Percentiles rank a stretch among this genome's conserved stretches.
Conservation (phyloP, 2,888 invertebrate genomes). For the Scaptomyza parva region DNA sequence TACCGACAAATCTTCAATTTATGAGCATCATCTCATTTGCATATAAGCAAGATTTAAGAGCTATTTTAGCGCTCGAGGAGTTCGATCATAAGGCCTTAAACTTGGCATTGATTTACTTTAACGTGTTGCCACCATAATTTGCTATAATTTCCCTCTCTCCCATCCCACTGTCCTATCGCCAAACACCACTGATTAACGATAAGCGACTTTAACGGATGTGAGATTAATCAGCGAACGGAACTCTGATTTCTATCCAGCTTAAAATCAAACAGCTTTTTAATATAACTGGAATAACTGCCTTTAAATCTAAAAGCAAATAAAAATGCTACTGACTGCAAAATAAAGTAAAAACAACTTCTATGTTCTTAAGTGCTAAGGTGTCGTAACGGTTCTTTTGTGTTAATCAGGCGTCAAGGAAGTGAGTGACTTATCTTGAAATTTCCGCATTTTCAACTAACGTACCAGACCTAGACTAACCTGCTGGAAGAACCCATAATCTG, state of each 20-base stretch:
- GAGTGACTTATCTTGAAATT: conserved; percentile 47
- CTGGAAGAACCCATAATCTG: conserved; percentile 29
- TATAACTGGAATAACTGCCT: conserved; percentile 53
- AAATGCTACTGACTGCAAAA: conserved; percentile 36
- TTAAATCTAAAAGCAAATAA: conserved; percentile 18
- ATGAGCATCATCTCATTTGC: conserved; percentile 47
- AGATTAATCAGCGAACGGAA: conserved; percentile 60
- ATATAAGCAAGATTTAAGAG: conserved; percentile 38
- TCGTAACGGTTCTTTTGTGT: conserved; percentile 1
- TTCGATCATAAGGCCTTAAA: conserved; percentile 59
- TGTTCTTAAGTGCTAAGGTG: background rate
- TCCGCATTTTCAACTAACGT: conserved; percentile 50
- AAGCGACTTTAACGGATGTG: conserved; percentile 45
- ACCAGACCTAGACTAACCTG: too few relatives aligned
- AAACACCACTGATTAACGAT: conserved; percentile 31
- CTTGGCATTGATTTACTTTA: conserved; percentile 66
- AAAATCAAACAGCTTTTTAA: conserved; percentile 56
- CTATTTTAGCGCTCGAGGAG: conserved; percentile 29
- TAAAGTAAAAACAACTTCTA: background rate
- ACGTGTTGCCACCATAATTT: conserved; percentile 8
- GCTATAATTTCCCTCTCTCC: conserved; percentile 2
- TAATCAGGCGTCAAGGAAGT: conserved; percentile 49
- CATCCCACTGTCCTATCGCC: background rate
- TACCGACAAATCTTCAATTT: conserved; percentile 3
- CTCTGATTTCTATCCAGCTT: conserved; percentile 39